Evolutionary conservation across 1,140 invertebrate species (phyloP), one percentile per base, ranked within the genome.

Genomic region (Tribolium castaneum): DNA sequence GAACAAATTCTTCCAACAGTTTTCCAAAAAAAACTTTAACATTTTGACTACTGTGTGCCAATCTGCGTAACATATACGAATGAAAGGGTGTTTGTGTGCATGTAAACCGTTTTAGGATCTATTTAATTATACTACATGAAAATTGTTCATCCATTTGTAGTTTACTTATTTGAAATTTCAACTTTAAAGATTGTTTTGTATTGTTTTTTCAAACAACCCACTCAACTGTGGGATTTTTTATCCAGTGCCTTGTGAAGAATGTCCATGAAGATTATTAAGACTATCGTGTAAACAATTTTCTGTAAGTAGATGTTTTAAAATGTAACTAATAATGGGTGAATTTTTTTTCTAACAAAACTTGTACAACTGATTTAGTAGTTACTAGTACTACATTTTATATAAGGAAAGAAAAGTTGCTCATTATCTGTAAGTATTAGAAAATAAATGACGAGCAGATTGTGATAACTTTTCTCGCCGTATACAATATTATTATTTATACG

Each of bases 31-130:
- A 62, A 30, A n/a, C 35, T n/a, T n/a, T 2, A 19, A 19, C 16
- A 19, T 19, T 19, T 62, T 25, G 35, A 76, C 74, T 76, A 76
- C 74, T 66, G 54, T 76, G 74, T 76, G 74, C 74, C 74, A 76
- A 76, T 76, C 74, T 76, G 74, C 74, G 39, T 39, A 6, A 39
- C 34, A 7, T 39, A 39, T 39, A 39, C 34, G 13, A 62, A 19
- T 34, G 25, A 34, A 34, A 62, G 4, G 25, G 1, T 62, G 56
- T 62, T 19, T 62, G 56, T 25, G 30, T 62, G 22, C 56, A 62
- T 14, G 3, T 34, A 34, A 7, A 39, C 34, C 6, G 35, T 34
- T 22, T 62, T 34, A 30, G 22, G 13, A 56, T 56, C 13, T 56
- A 3, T 56, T 6, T 10, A 9, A 16, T 19, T 22, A 2, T 19